phyloP scores from a whole-genome alignment of 2,888 invertebrate species.

The Cheilosia variabilis region DNA sequence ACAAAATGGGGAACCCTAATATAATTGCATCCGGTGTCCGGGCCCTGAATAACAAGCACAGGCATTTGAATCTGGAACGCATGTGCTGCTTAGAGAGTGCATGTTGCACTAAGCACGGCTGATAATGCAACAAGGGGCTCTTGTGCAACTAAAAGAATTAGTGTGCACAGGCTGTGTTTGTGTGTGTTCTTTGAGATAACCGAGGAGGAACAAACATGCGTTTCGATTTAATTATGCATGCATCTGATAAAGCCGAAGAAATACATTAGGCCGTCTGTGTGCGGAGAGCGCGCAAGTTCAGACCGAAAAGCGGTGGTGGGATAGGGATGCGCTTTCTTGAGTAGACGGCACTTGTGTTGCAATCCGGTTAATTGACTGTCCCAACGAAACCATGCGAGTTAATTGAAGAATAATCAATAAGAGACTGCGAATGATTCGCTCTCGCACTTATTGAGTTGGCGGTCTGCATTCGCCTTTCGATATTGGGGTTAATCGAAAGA shows the following conservation, averaged over 20 bases:
- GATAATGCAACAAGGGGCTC: constrained; percentile 65
- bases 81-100: constrained; percentile 54
- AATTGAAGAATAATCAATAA: constrained; percentile 8
- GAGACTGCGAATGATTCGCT: not conserved
- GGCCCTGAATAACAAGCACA: constrained; percentile 51
- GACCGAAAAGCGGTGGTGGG: constrained; percentile 10
- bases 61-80: constrained; percentile 56
- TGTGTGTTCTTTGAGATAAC: constrained; percentile 56
- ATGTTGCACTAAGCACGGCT: constrained; percentile 48
- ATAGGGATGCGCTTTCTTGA: constrained; percentile 8
- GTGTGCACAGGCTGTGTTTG: constrained; percentile 50
- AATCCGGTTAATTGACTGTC: constrained; percentile 64
- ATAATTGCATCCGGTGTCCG: constrained; percentile 68
- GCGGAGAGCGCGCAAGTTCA: constrained; percentile 29
- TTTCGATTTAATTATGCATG: constrained; percentile 75
- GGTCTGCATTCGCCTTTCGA: not conserved
- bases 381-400: constrained; percentile 20
- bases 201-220: constrained; percentile 67
- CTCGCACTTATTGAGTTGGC: not conserved
- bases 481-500: not conserved
- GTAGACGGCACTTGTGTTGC: constrained; percentile 26
- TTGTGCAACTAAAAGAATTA: constrained; percentile 68
- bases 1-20: constrained; percentile 39
- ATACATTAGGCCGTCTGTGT: constrained; percentile 59
- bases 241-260: constrained; percentile 74